phyloP scores from a whole-genome alignment of 2,888 invertebrate genomes.

The Habrosyne pyritoides region DNA sequence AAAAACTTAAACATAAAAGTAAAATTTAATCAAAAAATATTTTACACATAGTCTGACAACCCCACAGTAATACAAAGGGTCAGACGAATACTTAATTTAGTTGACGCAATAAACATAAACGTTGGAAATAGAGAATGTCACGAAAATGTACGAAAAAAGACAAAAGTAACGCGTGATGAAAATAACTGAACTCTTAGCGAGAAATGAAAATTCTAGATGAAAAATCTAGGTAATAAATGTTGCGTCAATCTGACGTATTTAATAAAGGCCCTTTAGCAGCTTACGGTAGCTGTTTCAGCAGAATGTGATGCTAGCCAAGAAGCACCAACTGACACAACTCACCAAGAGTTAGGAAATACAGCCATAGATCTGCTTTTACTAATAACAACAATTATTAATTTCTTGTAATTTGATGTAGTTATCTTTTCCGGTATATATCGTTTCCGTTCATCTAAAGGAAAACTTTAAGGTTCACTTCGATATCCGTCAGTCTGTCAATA shows the following conservation, averaged over 20 bases:
- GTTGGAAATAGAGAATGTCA: neutral
- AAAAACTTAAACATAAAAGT: neutral
- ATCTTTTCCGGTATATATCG: no score
- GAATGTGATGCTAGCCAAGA: no score
- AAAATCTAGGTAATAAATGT: neutral
- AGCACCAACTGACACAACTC: no score
- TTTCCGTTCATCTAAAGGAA: no score
- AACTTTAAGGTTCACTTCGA: no score
- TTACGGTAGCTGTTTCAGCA: no score
- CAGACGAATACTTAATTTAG: constrained; percentile 1
- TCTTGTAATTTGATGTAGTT: no score
- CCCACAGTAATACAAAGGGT: neutral
- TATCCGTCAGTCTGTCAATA: no score
- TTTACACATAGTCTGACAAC: neutral
- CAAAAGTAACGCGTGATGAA: constrained; percentile 1
- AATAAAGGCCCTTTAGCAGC: neutral
- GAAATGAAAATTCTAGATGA: neutral
- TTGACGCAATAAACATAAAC: neutral
- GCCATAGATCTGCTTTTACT: no score
- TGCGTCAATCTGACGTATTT: neutral
- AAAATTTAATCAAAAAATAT: constrained; percentile 2
- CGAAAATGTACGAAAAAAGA: neutral
- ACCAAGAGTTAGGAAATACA: no score
- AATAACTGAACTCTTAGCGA: neutral
- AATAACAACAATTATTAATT: no score